Evolutionary conservation across 53 echinoderm and acorn worm genomes (phyloP).

Genomic region (Arbacia lixula): DNA sequence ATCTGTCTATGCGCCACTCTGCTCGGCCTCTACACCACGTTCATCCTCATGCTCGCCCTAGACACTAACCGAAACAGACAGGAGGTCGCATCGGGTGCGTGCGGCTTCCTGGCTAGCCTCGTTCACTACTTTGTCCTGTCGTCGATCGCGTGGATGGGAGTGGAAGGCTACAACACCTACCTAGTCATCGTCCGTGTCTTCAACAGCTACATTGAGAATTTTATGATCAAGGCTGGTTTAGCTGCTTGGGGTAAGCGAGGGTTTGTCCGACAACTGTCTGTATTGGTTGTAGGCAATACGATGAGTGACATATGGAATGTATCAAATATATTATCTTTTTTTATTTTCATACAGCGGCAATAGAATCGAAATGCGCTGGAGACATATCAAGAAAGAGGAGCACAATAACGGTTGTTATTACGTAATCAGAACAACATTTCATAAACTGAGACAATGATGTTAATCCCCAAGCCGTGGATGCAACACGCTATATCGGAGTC

Average conservation of each 20-base stretch:
- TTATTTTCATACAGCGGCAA: too few species aligned
- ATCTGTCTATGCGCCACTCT: conserved; percentile 33
- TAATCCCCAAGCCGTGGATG: too few species aligned
- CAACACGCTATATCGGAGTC: too few species aligned
- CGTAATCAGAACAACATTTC: too few species aligned
- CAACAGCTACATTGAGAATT: conserved; percentile 27
- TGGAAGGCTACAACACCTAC: conserved; percentile 34
- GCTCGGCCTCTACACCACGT: conserved; percentile 20
- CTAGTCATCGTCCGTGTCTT: conserved; percentile 21
- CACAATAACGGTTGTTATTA: too few species aligned
- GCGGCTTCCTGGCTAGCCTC: conserved; percentile 8
- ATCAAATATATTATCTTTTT: too few species aligned
- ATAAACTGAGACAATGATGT: too few species aligned
- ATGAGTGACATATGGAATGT: too few species aligned
- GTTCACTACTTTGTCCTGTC: conserved; percentile 33
- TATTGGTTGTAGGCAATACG: too few species aligned
- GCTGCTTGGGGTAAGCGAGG: conserved; percentile 40
- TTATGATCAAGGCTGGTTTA: conserved; percentile 29
- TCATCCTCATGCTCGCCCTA: neutral
- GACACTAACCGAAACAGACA: neutral
- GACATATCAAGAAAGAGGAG: too few species aligned
- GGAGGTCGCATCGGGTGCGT: neutral
- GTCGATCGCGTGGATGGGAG: conserved; percentile 45
- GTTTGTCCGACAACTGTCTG: too few species aligned
- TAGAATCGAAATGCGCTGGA: too few species aligned